Conservation (phyloP, 2,888 invertebrate genomes). For the Nomada hirtipes region DNA sequence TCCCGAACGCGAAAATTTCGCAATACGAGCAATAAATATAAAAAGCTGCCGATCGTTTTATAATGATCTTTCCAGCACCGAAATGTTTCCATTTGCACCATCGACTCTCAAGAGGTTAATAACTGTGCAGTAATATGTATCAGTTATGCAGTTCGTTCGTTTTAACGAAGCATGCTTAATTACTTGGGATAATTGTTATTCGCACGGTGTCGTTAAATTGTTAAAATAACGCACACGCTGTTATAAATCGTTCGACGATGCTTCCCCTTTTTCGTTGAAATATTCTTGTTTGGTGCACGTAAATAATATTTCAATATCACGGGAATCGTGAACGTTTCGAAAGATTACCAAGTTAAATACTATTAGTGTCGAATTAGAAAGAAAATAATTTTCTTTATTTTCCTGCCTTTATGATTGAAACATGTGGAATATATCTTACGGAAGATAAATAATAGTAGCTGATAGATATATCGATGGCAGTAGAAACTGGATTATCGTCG, state of each 20-base stretch:
- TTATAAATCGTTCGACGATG: conserved; percentile 1
- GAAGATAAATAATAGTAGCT: neutral
- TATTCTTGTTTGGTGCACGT: neutral
- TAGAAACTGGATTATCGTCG: neutral
- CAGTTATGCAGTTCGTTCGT: neutral
- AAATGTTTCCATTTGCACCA: neutral
- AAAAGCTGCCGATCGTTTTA: neutral
- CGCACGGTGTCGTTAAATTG: neutral
- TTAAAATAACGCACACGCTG: neutral
- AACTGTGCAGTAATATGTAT: conserved; percentile 13
- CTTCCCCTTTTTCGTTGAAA: neutral
- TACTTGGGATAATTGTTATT: conserved; percentile 23
- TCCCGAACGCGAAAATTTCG: neutral
- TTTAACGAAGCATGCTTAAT: conserved; percentile 34
- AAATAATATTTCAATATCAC: neutral
- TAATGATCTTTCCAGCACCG: neutral
- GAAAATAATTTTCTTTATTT: neutral
- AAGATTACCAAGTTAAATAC: too few species aligned
- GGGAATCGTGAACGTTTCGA: neutral
- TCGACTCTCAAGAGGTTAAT: conserved; percentile 31
- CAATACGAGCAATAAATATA: neutral
- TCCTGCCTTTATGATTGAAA: neutral
- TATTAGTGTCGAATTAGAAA: too few species aligned
- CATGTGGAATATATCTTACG: too few species aligned
- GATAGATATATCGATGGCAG: neutral